Evolutionary conservation across 2,113 vertebrate genomes (phyloP), one percentile per base, ranked within the genome.

Genomic region (Nothoprocta perdicaria): DNA sequence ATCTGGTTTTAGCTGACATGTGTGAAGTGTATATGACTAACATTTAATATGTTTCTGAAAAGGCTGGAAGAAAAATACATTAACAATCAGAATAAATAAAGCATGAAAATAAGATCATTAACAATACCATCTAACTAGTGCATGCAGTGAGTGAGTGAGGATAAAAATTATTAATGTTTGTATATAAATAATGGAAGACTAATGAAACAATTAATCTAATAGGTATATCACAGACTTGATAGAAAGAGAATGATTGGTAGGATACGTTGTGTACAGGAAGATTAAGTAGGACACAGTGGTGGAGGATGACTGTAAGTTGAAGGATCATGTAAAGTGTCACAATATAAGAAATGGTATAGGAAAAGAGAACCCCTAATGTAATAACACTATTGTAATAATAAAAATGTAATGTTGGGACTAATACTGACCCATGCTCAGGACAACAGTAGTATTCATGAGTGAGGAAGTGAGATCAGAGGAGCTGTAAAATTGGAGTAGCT

Each of bases 41-140:
- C 21, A 76, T 65, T 53, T 86, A 76, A 72, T 11, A 6, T 55
- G 35, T 86, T 83, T 80, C n/a, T 86, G 21, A 75, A 95, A 94
- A 88, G 58, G 60, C 53, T 60, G 73, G 4, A 17, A 86, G 11
- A 16, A 55, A 62, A 87, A 72, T 66, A 83, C 60, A 78, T 67
- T 61, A 78, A 35, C 33, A 61, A 73, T 87, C 61, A 35, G 7
- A 83, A 69, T 68, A 90, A 83, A 83, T 60, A 73, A 68, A 19
- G 13, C 8, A 88, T 23, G 31, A 5, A 60, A 83, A 77, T 52
- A 80, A 60, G 38, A 50, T 45, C 15, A 35, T 9, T 7, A 63
- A 81, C 27, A 82, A 85, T 67, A 48, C 23, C 43, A 80, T 15
- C 4, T 86, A 38, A n/a, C 10, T 35, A 19, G 6, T 3, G 2